Percentiles rank a stretch among this genome's conserved stretches.
phyloP scores from a whole-genome alignment of 2,797 vertebrate species.

The Labroides dimidiatus region DNA sequence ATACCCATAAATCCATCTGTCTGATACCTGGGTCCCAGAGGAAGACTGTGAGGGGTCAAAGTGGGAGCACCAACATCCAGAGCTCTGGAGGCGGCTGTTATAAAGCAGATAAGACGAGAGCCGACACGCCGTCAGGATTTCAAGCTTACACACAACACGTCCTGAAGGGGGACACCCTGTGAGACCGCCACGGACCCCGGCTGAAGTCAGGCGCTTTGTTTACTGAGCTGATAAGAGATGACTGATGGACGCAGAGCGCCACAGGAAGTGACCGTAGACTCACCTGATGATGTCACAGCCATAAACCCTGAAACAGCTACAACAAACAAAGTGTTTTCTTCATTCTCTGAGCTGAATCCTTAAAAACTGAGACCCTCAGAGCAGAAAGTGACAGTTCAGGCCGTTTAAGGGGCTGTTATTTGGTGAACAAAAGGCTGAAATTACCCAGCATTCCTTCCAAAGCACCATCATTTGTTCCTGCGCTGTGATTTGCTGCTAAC shows the following conservation, averaged over 20 bases:
- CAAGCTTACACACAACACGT: neutral
- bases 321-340: neutral
- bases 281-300: slow-evolving; percentile 2
- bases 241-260: slow-evolving; percentile 22
- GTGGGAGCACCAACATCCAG: neutral
- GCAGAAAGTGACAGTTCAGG: slow-evolving; percentile 36
- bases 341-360: neutral
- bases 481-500: slow-evolving; percentile 18
- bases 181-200: slow-evolving; percentile 16
- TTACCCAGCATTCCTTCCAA: slow-evolving; percentile 45
- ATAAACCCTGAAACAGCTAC: neutral
- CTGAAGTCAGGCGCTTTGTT: slow-evolving; percentile 40
- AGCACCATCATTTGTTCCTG: slow-evolving; percentile 30
- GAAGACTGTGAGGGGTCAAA: slow-evolving; percentile 26
- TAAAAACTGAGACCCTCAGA: neutral
- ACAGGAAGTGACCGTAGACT: slow-evolving; percentile 30
- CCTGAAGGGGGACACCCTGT: slow-evolving; percentile 17
- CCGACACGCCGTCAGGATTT: too few species aligned
- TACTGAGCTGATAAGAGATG: slow-evolving; percentile 30
- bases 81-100: slow-evolving; percentile 17
- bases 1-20: slow-evolving; percentile 47
- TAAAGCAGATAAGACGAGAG: too few species aligned
- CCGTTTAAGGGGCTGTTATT: slow-evolving; percentile 5
- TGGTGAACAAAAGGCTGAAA: slow-evolving; percentile 20
- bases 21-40: slow-evolving; percentile 38